Conservation (phyloP, 1,140 invertebrate genomes). For the Sycophila sp. region DNA sequence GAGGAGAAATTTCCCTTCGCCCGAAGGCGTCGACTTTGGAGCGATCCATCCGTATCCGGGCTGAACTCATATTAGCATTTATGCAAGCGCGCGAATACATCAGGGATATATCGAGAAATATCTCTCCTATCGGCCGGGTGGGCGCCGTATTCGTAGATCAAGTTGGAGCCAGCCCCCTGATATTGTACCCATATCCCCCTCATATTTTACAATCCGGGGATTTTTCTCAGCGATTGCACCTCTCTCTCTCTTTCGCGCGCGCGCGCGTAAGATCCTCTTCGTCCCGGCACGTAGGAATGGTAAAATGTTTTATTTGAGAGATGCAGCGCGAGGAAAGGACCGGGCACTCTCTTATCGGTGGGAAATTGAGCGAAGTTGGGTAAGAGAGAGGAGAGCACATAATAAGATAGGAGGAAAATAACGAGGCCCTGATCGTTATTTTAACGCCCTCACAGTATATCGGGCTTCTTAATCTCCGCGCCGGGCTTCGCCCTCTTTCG, state of each 20-base stretch:
- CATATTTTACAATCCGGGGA: conserved; percentile 15
- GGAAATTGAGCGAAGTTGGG: no score
- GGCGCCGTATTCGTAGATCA: neutral
- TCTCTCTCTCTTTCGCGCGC: neutral
- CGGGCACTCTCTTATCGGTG: no score
- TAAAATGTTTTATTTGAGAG: no score
- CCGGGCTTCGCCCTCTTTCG: no score
- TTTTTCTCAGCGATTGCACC: neutral
- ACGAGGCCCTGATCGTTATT: no score
- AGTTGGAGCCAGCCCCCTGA: neutral
- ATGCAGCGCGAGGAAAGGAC: no score
- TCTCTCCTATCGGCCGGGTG: neutral
- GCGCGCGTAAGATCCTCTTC: no score
- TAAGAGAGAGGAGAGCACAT: neutral
- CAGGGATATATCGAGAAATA: conserved; percentile 14
- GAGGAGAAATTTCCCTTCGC: neutral
- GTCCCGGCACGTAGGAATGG: no score
- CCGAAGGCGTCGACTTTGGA: neutral
- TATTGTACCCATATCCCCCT: neutral
- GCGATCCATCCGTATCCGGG: neutral
- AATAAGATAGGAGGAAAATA: no score
- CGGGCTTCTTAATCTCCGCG: no score
- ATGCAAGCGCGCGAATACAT: neutral
- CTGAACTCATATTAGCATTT: conserved; percentile 17
- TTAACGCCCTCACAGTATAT: no score